A percentile compares a stretch with the other conserved stretches of the same genome.
Evolutionary conservation across 2,888 invertebrate species (phyloP).

Genomic region (Endotricha flammealis): DNA sequence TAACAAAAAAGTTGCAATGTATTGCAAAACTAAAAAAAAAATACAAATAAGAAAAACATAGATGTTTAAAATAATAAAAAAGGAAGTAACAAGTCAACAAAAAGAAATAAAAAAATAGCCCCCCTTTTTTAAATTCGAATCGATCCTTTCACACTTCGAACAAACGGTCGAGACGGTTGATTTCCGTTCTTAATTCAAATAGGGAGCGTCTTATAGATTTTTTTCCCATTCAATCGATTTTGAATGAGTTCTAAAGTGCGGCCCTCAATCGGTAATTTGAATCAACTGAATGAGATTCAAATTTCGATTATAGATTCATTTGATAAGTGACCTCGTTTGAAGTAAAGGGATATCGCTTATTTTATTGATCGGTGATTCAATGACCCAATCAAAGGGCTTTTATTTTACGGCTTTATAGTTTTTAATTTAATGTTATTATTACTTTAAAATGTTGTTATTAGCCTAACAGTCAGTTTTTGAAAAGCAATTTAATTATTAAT

Average conservation of each 20-base stretch:
- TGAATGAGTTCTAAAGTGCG: conserved; percentile 49
- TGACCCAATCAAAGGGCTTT: conserved; percentile 47
- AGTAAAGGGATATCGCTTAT: conserved; percentile 69
- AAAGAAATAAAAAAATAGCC: conserved; percentile 48
- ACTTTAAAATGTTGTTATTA: too few relatives aligned
- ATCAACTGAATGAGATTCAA: conserved; percentile 58
- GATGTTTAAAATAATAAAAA: conserved; percentile 36
- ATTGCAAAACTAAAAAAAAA: conserved; percentile 19
- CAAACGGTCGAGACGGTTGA: conserved; percentile 71
- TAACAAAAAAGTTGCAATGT: too few relatives aligned
- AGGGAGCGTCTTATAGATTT: conserved; percentile 58
- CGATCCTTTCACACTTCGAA: conserved; percentile 76
- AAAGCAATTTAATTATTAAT: conserved; percentile 21
- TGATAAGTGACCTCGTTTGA: conserved; percentile 73
- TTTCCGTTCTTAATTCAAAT: conserved; percentile 76
- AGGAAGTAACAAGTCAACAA: conserved; percentile 60
- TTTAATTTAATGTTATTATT: conserved; percentile 3
- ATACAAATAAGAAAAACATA: conserved; percentile 30
- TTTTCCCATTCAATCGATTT: conserved; percentile 46
- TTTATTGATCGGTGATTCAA: conserved; percentile 63
- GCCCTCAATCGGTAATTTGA: conserved; percentile 68
- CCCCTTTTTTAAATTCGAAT: conserved; percentile 62
- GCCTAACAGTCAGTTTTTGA: conserved; percentile 30
- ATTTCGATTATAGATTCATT: conserved; percentile 75
- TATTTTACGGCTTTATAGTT: too few relatives aligned